phyloP scores from a whole-genome alignment of 2,888 invertebrate species.

The Tetropium fuscum region DNA sequence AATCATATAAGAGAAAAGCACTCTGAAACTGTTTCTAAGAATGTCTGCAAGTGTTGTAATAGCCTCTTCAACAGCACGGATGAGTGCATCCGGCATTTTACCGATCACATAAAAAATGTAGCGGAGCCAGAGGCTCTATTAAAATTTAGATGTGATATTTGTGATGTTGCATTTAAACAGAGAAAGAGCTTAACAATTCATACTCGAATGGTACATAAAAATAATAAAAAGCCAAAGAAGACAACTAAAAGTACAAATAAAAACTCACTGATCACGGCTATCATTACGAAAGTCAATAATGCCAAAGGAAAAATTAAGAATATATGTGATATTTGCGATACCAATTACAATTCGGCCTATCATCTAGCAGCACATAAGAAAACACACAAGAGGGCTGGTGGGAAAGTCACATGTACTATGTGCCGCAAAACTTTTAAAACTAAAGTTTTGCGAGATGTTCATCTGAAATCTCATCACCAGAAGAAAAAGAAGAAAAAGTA shows the following conservation, averaged over 20 bases:
- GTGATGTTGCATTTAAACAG: constrained; percentile 61
- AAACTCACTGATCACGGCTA: not conserved
- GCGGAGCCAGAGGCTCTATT: constrained; percentile 26
- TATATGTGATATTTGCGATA: constrained; percentile 33
- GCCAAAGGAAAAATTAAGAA: constrained; percentile 27
- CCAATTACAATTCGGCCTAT: constrained; percentile 41
- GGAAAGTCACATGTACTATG: constrained; percentile 55
- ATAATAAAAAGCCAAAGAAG: constrained; percentile 21
- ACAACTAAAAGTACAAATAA: not conserved
- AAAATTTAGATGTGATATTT: constrained; percentile 64
- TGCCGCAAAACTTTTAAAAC: constrained; percentile 38
- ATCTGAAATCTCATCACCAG: not conserved
- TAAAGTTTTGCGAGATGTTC: not conserved
- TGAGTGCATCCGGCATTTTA: constrained; percentile 23
- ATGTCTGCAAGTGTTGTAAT: constrained; percentile 37
- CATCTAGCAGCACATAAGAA: constrained; percentile 56
- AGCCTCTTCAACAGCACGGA: constrained; percentile 10
- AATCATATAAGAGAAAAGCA: constrained; percentile 34
- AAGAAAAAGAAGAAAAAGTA: not conserved
- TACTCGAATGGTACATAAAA: constrained; percentile 27
- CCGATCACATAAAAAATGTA: not conserved
- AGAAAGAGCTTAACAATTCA: constrained; percentile 33
- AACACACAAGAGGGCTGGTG: constrained; percentile 31
- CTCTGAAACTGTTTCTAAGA: not conserved
- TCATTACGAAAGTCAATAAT: constrained; percentile 14